Conservation (phyloP, 2,797 vertebrate species). For the Lophius americanus region DNA sequence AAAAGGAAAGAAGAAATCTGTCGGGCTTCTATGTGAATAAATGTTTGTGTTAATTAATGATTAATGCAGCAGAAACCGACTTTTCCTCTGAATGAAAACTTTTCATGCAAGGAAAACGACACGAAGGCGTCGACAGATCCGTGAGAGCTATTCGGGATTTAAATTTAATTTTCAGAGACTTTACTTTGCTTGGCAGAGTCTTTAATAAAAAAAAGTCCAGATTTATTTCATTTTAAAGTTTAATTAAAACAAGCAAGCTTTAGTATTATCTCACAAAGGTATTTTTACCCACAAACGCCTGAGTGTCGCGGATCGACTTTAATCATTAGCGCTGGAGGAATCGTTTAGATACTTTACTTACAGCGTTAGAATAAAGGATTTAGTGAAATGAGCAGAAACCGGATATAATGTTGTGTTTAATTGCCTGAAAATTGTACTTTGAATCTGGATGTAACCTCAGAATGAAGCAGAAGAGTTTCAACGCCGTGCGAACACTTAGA, state of each 20-base stretch:
- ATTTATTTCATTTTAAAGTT: background rate
- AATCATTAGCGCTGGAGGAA: no score
- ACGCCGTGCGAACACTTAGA: no score
- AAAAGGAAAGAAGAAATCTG: no score
- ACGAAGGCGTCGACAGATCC: constrained; percentile 8
- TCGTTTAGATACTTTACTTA: background rate
- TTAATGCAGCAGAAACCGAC: background rate
- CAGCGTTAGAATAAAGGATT: no score
- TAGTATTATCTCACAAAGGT: background rate
- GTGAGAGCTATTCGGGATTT: background rate
- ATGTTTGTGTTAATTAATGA: no score
- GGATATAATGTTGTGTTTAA: no score
- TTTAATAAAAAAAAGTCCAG: background rate
- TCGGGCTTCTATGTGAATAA: no score
- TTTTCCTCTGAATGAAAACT: background rate
- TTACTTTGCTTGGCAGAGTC: background rate
- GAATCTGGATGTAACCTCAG: no score
- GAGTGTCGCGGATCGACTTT: background rate
- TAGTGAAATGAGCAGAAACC: no score
- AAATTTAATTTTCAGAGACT: background rate
- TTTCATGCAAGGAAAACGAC: constrained; percentile 5
- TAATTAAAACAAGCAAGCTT: background rate
- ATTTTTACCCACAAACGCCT: background rate
- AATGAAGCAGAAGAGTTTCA: no score
- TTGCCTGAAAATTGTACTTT: no score